Conservation (phyloP, 37 sponge, comb jelly and placozoan genomes). For the Beroe forskalii region DNA sequence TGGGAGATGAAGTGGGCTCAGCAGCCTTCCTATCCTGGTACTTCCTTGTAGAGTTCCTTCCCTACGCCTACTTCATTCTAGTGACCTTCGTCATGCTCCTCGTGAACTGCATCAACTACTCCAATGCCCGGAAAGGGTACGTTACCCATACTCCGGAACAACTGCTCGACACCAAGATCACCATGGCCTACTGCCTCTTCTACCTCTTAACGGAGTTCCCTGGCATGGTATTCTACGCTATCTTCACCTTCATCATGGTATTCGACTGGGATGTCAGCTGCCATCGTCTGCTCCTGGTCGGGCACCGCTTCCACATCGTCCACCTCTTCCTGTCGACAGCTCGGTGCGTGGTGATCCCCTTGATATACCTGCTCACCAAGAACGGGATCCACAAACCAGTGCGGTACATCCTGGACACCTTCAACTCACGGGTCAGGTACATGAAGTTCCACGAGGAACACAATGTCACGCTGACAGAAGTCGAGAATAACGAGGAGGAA, state of each 20-base stretch:
- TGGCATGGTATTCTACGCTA: background rate
- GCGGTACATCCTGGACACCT: background rate
- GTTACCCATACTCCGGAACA: background rate
- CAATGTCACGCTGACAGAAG: background rate
- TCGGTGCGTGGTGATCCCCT: background rate
- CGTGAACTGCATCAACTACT: background rate
- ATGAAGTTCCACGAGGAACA: conserved; percentile 4
- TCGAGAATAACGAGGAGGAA: background rate
- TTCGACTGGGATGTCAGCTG: too few relatives aligned
- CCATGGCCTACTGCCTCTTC: background rate
- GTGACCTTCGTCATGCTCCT: background rate
- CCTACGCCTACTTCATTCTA: conserved; percentile 16
- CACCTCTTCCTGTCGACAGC: background rate
- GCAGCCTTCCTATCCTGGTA: background rate
- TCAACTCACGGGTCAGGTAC: background rate
- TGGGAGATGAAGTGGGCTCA: background rate
- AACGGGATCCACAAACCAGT: background rate
- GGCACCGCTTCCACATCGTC: background rate
- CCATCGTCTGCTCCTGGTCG: background rate
- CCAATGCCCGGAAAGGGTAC: background rate
- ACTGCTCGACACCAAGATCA: background rate
- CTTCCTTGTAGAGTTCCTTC: background rate
- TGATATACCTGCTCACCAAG: background rate
- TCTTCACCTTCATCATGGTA: background rate
- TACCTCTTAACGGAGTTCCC: conserved; percentile 9